Evolutionary conservation across 2,797 vertebrate genomes (phyloP), one percentile per base, ranked within the genome.

Genomic region (Pempheris klunzingeri): DNA sequence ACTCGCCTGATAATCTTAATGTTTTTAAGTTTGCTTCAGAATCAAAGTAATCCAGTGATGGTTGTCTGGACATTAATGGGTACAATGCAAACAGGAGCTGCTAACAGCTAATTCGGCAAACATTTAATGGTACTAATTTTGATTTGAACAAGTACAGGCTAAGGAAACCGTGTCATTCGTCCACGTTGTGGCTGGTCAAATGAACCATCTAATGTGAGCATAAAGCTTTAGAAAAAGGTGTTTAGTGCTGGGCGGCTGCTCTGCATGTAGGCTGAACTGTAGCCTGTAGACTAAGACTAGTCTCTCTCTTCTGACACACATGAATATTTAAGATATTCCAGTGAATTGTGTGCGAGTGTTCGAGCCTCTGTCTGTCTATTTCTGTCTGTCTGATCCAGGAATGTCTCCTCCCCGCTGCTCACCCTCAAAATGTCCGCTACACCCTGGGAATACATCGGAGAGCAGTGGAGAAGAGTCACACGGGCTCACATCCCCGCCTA

Each of bases 351-450:
- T 52, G 41, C 50, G 7, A 52, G 61, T 30, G 66, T 38, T n/a
- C 4, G 17, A 36, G 32, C 57, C 17, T 41, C 62, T 18, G 24
- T 69, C 57, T 47, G 67, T 78, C 50, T 53, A 36, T 71, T 66
- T 70, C 46, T 32, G 24, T 58, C 28, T 34, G 43, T 78, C 53
- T 34, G 60, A 38, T 72, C 49, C 62, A 44, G 58, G 17, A 53
- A 44, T 50, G 36, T 82, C 70, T 72, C 67, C 81, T 53, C 71
- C 66, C 77, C 49, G 18, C 47, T 26, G 75, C 44, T 89, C 88
- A 69, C 82, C 80, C 85, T 91, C 80, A 90, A 87, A 80, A 82
- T 65, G 83, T 84, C 88, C 2, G 54, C 80, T 71, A 38, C 78
- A 50, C 50, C 7, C 39, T 5, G 67, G 58, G 60, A 70, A 34